Evolutionary conservation across 2,888 invertebrate species (phyloP).

Genomic region (Fragum sueziense): DNA sequence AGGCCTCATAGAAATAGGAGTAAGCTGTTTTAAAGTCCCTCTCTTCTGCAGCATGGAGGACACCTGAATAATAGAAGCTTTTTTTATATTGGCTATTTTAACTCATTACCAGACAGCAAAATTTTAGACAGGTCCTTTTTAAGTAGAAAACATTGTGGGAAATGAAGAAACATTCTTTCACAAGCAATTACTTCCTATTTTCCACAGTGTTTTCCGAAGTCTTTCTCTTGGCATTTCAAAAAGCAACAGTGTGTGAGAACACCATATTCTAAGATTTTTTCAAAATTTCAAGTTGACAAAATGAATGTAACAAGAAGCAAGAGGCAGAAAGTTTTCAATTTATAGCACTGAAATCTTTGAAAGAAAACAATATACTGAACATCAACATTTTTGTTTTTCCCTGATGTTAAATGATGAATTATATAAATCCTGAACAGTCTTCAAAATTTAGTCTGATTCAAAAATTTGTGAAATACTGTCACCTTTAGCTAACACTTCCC

Average conservation of each 20-base stretch:
- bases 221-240: not conserved
- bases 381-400: too few relatives aligned
- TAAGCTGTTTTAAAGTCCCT: conserved; percentile 99
- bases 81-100: too few relatives aligned
- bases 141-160: not conserved
- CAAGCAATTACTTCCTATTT: not conserved
- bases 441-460: too few relatives aligned
- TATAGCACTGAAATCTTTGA: not conserved
- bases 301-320: not conserved
- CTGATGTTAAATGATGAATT: too few relatives aligned
- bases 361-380: too few relatives aligned
- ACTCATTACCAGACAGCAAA: too few relatives aligned
- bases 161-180: not conserved
- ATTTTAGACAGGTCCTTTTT: not conserved
- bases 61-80: conserved; percentile 84
- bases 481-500: too few relatives aligned
- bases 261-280: too few relatives aligned
- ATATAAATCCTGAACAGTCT: too few relatives aligned
- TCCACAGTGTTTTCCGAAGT: not conserved
- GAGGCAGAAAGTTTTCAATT: not conserved
- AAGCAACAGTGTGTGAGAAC: too few relatives aligned
- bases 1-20: conserved; percentile 99
- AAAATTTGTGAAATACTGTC: too few relatives aligned
- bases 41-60: conserved; percentile 99
- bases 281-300: too few relatives aligned